phyloP scores from a whole-genome alignment of 92 coral and sea anemone species.

The Zoanthus sociatus region DNA sequence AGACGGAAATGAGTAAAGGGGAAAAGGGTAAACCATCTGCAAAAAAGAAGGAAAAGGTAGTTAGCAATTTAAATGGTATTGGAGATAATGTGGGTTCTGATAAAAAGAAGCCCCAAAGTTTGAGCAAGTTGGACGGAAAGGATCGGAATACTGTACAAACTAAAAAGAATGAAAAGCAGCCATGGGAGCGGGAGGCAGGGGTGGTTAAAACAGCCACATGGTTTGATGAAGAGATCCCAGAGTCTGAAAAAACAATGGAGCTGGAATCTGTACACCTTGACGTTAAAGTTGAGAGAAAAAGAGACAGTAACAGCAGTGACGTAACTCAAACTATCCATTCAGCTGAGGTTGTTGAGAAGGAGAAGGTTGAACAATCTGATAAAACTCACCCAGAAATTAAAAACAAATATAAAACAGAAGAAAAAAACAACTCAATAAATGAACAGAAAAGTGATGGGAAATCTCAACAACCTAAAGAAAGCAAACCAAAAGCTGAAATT shows the following conservation, averaged over 20 bases:
- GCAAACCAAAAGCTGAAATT: conserved; percentile 24
- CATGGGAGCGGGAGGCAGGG: conserved; percentile 47
- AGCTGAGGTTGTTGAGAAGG: neutral
- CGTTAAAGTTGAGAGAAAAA: conserved; percentile 44
- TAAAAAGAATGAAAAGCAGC: conserved; percentile 5
- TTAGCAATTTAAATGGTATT: neutral
- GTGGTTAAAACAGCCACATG: conserved; percentile 77
- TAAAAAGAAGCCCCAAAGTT: neutral
- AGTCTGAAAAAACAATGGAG: conserved; percentile 63
- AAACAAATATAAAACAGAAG: conserved; percentile 20
- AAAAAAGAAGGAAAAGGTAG: neutral
- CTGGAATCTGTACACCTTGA: conserved; percentile 54
- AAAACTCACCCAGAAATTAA: neutral
- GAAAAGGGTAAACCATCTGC: neutral
- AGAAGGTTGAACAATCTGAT: neutral
- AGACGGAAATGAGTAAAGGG: neutral
- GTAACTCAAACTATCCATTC: neutral
- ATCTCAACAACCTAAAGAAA: neutral
- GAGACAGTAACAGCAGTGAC: neutral
- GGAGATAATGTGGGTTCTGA: neutral
- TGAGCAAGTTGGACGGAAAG: neutral
- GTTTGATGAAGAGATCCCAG: conserved; percentile 82
- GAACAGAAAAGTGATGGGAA: conserved; percentile 13
- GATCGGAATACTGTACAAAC: neutral
- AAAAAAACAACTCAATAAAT: neutral